Conservation (phyloP, 2,113 vertebrate species). For the Neomonachus schauinslandi region DNA sequence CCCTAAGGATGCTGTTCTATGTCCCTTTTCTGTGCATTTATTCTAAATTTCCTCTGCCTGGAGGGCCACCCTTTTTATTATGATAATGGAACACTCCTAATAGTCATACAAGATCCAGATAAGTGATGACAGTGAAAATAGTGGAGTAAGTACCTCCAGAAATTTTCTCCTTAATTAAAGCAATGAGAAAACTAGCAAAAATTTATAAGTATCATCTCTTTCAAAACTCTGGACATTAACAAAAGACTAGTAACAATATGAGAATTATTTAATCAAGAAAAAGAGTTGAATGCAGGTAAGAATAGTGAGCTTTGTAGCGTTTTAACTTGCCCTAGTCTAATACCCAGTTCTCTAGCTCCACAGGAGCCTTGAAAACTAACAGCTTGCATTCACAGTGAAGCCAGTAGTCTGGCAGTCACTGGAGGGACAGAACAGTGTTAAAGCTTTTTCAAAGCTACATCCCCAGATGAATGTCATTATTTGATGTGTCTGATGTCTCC, state of each 20-base stretch:
- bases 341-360: not conserved
- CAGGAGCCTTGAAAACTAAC: not conserved
- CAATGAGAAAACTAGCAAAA: not conserved
- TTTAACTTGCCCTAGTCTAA: not conserved
- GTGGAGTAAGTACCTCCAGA: not conserved
- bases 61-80: not conserved
- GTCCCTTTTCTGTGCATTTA: conserved; percentile 7
- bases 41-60: not conserved
- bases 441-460: not conserved
- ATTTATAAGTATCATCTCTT: not conserved
- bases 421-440: not conserved
- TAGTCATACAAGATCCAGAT: not conserved
- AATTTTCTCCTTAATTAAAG: not conserved
- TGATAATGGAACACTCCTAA: not conserved
- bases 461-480: not conserved
- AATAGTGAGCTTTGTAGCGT: not conserved
- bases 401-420: not conserved
- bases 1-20: not conserved
- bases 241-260: not conserved
- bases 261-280: conserved; percentile 3
- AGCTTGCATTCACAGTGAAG: not conserved
- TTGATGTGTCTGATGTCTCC: not conserved
- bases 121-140: not conserved
- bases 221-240: conserved; percentile 12
- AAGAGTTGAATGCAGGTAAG: not conserved